Evolutionary conservation across 1,140 invertebrate genomes (phyloP), one percentile per base, ranked within the genome.

Genomic region (Eumaeus atala): DNA sequence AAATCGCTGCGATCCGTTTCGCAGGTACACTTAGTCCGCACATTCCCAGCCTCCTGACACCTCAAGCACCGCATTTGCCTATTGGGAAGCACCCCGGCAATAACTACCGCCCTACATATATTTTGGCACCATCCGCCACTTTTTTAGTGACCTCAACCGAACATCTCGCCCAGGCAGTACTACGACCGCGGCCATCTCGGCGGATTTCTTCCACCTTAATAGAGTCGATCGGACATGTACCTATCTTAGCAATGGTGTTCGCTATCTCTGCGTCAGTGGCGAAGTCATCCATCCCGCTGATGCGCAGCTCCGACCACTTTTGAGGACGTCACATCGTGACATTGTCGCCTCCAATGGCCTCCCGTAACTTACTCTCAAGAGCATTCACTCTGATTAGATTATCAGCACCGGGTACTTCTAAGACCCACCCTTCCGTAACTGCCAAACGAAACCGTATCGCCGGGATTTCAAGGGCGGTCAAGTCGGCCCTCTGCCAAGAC

Each of bases 141-240:
- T n/a, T 48, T 50, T 56, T 61, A n/a, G 53, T 50, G 35, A 53
- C 61, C 11, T 42, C 51, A 3, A 62, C 53, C 10, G 57, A 51
- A 28, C 61, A 56, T 0, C 12, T 54, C 2, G 59, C 28, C 50
- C 44, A 48, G 6, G 28, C 48, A 4, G 51, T 36, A 0, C n/a
- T n/a, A n/a, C n/a, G n/a, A n/a, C n/a, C n/a, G n/a, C n/a, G n/a
- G n/a, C n/a, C n/a, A n/a, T n/a, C n/a, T n/a, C n/a, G n/a, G n/a
- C n/a, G n/a, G n/a, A n/a, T n/a, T n/a, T n/a, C n/a, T n/a, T n/a
- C n/a, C n/a, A n/a, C n/a, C n/a, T n/a, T n/a, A n/a, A n/a, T n/a
- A n/a, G n/a, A n/a, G n/a, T n/a, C n/a, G n/a, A n/a, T n/a, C n/a
- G n/a, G n/a, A n/a, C n/a, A n/a, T n/a, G n/a, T n/a, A n/a, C n/a